Evolutionary conservation across 2,797 vertebrate genomes (phyloP).

Genomic region (Martes flavigula): DNA sequence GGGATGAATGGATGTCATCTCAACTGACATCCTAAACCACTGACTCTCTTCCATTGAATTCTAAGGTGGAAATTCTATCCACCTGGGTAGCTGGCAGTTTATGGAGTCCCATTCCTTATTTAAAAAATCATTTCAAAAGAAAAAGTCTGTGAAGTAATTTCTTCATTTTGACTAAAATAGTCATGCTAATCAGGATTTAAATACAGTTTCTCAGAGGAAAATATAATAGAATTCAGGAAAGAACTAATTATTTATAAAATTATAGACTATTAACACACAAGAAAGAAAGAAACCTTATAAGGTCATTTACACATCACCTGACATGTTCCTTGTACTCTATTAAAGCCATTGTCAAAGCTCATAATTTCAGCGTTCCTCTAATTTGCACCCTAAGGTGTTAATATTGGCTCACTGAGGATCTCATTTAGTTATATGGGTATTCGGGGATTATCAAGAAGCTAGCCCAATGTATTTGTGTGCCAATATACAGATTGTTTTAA

Average conservation of each 20-base stretch:
- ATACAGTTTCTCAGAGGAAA: background rate
- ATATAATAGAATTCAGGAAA: background rate
- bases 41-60: background rate
- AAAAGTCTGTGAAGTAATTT: background rate
- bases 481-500: background rate
- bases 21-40: background rate
- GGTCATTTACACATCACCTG: background rate
- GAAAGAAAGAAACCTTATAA: constrained; percentile 5
- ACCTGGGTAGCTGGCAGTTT: background rate
- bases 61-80: background rate
- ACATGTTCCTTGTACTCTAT: background rate
- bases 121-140: constrained; percentile 4
- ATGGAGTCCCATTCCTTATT: background rate
- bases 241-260: constrained; percentile 30
- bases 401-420: background rate
- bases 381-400: background rate
- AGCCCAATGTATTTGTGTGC: background rate
- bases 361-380: background rate
- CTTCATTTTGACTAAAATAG: background rate
- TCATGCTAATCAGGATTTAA: background rate
- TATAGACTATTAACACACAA: background rate
- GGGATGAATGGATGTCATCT: background rate
- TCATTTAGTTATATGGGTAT: background rate
- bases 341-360: background rate
- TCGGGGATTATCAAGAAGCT: background rate